phyloP scores from a whole-genome alignment of 2,888 invertebrate species.

The Iselma pallidipennis region DNA sequence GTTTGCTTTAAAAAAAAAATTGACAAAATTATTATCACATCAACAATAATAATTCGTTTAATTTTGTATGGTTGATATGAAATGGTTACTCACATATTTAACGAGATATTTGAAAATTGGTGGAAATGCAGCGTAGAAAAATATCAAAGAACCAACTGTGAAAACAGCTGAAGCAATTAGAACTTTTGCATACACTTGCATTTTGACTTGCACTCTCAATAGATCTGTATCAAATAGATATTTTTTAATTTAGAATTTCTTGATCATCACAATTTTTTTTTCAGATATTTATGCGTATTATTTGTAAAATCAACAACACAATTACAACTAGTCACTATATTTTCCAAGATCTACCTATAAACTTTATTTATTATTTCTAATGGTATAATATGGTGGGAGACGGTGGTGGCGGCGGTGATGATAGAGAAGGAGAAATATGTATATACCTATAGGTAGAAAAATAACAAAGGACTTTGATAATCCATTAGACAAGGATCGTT shows the following conservation, averaged over 20 bases:
- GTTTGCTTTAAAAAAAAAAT: constrained; percentile 2
- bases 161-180: constrained; percentile 9
- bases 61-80: not conserved
- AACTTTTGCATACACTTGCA: constrained; percentile 19
- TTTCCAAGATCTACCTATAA: too few relatives aligned
- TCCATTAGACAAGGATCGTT: too few relatives aligned
- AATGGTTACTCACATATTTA: constrained; percentile 4
- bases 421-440: not conserved
- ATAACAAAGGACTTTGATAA: too few relatives aligned
- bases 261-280: too few relatives aligned
- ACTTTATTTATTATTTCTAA: too few relatives aligned
- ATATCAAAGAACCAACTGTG: constrained; percentile 8
- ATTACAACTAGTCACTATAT: too few relatives aligned
- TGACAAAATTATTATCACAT: not conserved
- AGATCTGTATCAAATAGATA: not conserved
- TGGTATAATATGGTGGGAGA: not conserved
- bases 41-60: not conserved
- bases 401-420: not conserved
- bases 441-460: too few relatives aligned
- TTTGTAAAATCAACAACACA: too few relatives aligned
- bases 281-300: too few relatives aligned
- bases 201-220: not conserved
- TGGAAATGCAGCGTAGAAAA: constrained; percentile 1
- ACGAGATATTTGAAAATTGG: constrained; percentile 1
- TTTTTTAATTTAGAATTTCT: too few relatives aligned